Evolutionary conservation across 2,113 vertebrate genomes (phyloP), one percentile per base, ranked within the genome.

Genomic region (Syngnathoides biaculeatus): DNA sequence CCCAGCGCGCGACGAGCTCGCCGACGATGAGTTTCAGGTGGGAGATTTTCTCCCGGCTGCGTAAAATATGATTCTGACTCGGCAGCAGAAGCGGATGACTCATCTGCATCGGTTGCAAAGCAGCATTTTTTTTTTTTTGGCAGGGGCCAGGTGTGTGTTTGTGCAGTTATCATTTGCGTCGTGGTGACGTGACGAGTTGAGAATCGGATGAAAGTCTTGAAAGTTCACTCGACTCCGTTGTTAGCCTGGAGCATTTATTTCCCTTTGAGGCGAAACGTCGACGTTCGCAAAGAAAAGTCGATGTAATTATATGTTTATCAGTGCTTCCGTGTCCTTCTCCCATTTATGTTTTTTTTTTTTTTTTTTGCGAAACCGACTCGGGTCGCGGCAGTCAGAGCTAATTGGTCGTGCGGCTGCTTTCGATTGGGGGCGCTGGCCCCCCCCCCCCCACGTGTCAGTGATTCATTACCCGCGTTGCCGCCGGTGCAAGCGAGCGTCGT

Each of bases 401-500:
- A 83, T 79, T 77, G 73, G 65, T 53, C 73, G 73, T 78, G 45
- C 12, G 58, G 68, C 64, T 76, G 1, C 0, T 65, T 67, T 67
- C 24, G 70, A 85, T 86, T 79, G 79, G 78, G 74, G 67, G n/a
- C n/a, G n/a, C n/a, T n/a, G n/a, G n/a, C n/a, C n/a, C n/a, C n/a
- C n/a, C n/a, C n/a, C n/a, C 79, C 73, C 60, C 75, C 56, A 75
- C 72, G 84, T 88, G 85, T 89, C 88, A 84, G 79, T 91, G 88
- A 91, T 90, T 89, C 87, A 91, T 90, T 84, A 86, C 86, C 80
- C 85, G 83, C 67, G n/a, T 86, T 69, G 79, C 80, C 65, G 8
- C 27, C 79, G 58, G 73, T 64, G 76, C 78, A 88, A 87, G 89
- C 19, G 60, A 86, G 85, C 83, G 79, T 87, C 87, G 90, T 91